Base-by-base conservation (phyloP, 2,113 vertebrate species). In the Seriola quinqueradiata region DNA sequence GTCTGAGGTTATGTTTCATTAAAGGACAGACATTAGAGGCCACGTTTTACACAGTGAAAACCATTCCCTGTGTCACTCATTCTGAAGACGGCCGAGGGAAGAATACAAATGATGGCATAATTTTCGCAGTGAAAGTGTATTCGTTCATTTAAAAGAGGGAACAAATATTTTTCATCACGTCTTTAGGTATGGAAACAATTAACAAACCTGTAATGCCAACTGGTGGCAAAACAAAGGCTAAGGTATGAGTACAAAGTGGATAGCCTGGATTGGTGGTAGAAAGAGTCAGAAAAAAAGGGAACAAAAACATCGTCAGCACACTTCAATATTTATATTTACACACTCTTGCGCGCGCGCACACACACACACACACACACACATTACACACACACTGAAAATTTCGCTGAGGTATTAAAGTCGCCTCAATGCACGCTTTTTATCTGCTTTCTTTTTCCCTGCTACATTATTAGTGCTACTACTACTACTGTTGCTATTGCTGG, bases 351-450 rank as follows among this genome's bases (percentile, higher is more conserved):
- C 52, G n/a, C 52, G 8, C n/a, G 8, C 50, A 92, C 91, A 92
- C 87, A 82, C 79, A 75, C 83, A 46, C 85, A 28, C 75, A 42
- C 63, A 68, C 80, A 48, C 70, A 52, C 66, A 55, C 78, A 36
- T 74, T 72, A 58, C 77, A 65, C 71, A 79, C 90, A 32, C 55
- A 77, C 84, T 46, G 74, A 89, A 40, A 79, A 87, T 70, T 73
- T 64, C 4, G n/a, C 64, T 5, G 85, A 77, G 72, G 74, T 85
- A 91, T 95, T 97, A 98, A 95, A 98, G 97, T 91, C 97, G 94
- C 87, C 97, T 95, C 84, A 98, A 94, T 0, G 97, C 97, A 55
- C 97, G 95, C 87, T 98, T 98, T 94, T 98, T 98, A 94, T 98
- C 97, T 0, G 95, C 96, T 93, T 98, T 98, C 94, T 97, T 98